Conservation (phyloP, 1,140 invertebrate genomes). For the Agrypnia vestita region DNA sequence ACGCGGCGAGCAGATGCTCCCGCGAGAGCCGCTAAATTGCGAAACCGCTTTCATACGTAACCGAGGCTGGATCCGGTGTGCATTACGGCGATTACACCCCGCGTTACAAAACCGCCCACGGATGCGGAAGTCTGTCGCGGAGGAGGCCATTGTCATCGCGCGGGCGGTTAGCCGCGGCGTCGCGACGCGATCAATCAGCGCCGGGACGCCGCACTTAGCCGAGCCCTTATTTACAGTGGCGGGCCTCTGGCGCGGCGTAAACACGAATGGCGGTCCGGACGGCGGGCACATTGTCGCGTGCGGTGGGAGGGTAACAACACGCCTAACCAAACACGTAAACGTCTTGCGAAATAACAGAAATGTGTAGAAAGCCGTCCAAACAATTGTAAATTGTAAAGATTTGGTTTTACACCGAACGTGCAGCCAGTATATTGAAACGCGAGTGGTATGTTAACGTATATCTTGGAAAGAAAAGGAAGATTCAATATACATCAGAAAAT, state of each 20-base stretch:
- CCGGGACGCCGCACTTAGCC: constrained; percentile 34
- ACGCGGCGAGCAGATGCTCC: not conserved
- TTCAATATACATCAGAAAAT: too few species aligned
- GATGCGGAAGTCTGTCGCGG: constrained; percentile 41
- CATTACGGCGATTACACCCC: constrained; percentile 56
- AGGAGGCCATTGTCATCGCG: constrained; percentile 51
- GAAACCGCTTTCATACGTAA: constrained; percentile 9
- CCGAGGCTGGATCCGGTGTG: constrained; percentile 32
- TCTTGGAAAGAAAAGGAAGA: too few species aligned
- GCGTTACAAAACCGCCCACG: constrained; percentile 29
- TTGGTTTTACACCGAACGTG: too few species aligned
- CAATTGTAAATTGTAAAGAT: too few species aligned
- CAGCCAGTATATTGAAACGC: too few species aligned
- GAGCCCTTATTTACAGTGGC: constrained; percentile 37
- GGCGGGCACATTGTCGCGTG: not conserved
- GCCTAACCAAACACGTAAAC: not conserved
- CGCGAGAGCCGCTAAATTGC: not conserved
- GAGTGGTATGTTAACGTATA: too few species aligned
- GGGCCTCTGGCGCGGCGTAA: constrained; percentile 1
- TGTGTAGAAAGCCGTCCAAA: not conserved
- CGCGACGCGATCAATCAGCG: constrained; percentile 57
- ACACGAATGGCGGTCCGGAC: not conserved
- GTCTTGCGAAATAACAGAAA: constrained; percentile 2
- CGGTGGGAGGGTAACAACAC: not conserved
- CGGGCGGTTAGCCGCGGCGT: constrained; percentile 15